Base-by-base conservation (phyloP, 2,888 invertebrate genomes). In the Thalpophila matura region DNA sequence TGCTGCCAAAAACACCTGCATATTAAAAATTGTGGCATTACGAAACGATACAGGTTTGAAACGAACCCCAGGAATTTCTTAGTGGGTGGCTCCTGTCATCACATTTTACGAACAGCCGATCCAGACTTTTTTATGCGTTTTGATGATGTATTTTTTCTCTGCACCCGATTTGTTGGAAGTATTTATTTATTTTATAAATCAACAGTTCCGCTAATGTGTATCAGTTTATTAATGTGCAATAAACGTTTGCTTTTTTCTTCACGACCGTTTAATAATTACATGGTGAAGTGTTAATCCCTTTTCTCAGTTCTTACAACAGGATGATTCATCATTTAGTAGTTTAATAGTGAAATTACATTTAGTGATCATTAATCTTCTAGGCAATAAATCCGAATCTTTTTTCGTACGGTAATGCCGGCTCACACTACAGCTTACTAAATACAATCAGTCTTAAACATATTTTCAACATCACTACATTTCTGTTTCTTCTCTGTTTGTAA, bases 1-100 rank as follows among this genome's bases (percentile, higher is more conserved):
- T 20, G 14, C 1, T 33, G 27, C 33, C 33, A 66, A 46, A 57
- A 10, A 33, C 27, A 63, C 63, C 46, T 63, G 67, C 22, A 16
- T 46, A 42, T 20, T 38, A n/a, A 63, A 45, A 45, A 22, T 33
- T 22, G n/a, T 7, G 10, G 4, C 12, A 33, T 33, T 56, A 37
- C 16, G 24, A 20, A 54, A 29, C n/a, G 66, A 31, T 37, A 70
- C 42, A 61, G 20, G 71, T 61, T 60, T 20, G 12, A 42, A 42
- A 68, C 10, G 26, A 27, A 31, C 14, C 24, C 4, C 16, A 31
- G 16, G 70, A 61, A 70, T 64, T 43, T 65, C 2, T 1, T n/a
- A 5, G 71, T 65, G 63, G 68, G 68, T 14, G 47, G 26, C 7
- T 14, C 12, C 6, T 18, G 69, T 70, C 45, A 31, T 16, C 27